A percentile compares a stretch with the other conserved stretches of the same genome.
These are phyloP conservation scores for Cottus gobio DNA, from an alignment of 2,113 vertebrate species.

Conservation along the genomic window DNA sequence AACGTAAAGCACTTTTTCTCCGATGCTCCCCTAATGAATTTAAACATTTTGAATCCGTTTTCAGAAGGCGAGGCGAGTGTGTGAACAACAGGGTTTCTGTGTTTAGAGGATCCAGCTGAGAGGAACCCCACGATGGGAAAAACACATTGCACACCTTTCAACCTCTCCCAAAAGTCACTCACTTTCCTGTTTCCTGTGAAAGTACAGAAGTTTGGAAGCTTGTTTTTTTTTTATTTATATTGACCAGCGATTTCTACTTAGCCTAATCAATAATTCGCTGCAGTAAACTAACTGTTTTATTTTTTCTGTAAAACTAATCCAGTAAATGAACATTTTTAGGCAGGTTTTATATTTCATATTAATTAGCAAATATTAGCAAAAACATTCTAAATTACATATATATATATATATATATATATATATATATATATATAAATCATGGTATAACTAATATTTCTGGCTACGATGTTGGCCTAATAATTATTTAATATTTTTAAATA, in stretches of 20 bases:
- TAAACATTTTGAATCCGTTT: constrained; percentile 50
- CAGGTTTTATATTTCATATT: neutral
- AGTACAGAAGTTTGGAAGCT: neutral
- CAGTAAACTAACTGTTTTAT: neutral
- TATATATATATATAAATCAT: neutral
- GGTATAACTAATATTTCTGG: too few relatives aligned
- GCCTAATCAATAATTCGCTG: neutral
- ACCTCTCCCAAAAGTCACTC: constrained; percentile 9
- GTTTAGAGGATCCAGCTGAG: constrained; percentile 57
- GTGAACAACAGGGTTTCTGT: constrained; percentile 44
- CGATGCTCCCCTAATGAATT: constrained; percentile 65
- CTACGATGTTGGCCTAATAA: too few relatives aligned
- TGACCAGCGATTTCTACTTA: neutral
- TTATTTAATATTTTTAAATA: too few relatives aligned
- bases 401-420: too few relatives aligned
- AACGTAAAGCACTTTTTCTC: constrained; percentile 32
- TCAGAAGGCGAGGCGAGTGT: constrained; percentile 34
- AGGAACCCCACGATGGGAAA: constrained; percentile 41
- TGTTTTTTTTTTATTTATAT: neutral
- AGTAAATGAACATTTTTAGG: neutral
- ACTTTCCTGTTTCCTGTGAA: neutral
- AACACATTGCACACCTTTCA: constrained; percentile 55
- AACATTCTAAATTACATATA: neutral
- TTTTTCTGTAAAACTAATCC: neutral
- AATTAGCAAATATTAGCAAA: neutral